These are phyloP conservation scores for Drosophila carrolli DNA, from an alignment of 1,140 invertebrate species.

Conservation along the genomic window DNA sequence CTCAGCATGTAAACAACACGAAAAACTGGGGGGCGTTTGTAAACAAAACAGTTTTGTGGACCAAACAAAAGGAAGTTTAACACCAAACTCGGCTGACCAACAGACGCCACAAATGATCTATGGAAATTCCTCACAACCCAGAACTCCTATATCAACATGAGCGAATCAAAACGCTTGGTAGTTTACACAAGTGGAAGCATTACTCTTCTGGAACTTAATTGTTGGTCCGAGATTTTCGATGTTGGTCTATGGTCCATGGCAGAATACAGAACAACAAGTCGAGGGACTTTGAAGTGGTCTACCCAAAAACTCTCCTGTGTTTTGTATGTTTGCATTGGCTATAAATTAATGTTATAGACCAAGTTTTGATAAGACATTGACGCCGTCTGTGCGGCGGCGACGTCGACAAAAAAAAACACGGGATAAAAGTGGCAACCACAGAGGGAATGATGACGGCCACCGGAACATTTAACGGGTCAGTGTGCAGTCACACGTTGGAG, in stretches of 20 bases:
- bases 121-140: constrained; percentile 52
- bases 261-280: constrained; percentile 18
- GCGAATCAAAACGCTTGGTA: constrained; percentile 38
- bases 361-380: constrained; percentile 80
- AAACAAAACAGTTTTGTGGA: constrained; percentile 36
- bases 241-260: constrained; percentile 30
- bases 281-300: constrained; percentile 59
- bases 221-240: constrained; percentile 59
- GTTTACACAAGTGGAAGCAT: constrained; percentile 67
- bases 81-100: constrained; percentile 55
- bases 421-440: constrained; percentile 1
- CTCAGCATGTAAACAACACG: constrained; percentile 45
- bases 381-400: constrained; percentile 54
- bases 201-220: constrained; percentile 63
- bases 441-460: constrained; percentile 48
- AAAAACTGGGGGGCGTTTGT: constrained; percentile 29
- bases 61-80: constrained; percentile 44
- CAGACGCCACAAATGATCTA: constrained; percentile 74
- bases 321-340: constrained; percentile 49
- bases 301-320: constrained; percentile 2
- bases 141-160: constrained; percentile 28
- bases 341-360: constrained; percentile 82
- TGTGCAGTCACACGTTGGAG: constrained; percentile 38
- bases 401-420: constrained; percentile 3
- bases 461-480: constrained; percentile 78